phyloP scores from a whole-genome alignment of 2,888 invertebrate genomes.

The Limnephilus marmoratus region DNA sequence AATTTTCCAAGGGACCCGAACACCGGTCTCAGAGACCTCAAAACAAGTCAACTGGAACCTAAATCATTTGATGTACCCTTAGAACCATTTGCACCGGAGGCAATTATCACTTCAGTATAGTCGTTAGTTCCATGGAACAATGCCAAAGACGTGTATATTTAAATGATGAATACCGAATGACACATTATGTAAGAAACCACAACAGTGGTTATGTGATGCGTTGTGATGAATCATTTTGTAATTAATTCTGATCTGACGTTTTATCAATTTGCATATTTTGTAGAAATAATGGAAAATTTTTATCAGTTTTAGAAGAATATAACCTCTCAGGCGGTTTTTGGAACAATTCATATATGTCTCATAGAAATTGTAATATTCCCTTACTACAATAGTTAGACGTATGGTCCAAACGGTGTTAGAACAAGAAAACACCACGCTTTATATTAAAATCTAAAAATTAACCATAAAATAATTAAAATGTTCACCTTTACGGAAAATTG shows the following conservation, averaged over 20 bases:
- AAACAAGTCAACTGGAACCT: background rate
- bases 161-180: background rate
- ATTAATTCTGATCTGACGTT: background rate
- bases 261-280: background rate
- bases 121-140: background rate
- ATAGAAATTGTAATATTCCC: no score
- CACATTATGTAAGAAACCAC: background rate
- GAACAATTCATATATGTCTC: no score
- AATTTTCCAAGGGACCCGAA: no score
- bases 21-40: background rate
- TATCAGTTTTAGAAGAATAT: no score
- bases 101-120: background rate
- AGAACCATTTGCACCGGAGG: background rate
- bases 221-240: background rate
- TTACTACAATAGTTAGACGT: no score
- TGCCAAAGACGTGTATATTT: background rate
- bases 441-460: no score
- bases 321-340: no score
- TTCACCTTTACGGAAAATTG: no score
- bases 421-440: no score
- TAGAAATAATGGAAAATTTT: no score
- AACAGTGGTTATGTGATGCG: background rate
- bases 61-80: background rate
- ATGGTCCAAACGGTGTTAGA: no score
- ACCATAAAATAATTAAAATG: no score